Evolutionary conservation across 1,140 invertebrate genomes (phyloP), one percentile per base, ranked within the genome.

Genomic region (Tetramorium parvispinum): DNA sequence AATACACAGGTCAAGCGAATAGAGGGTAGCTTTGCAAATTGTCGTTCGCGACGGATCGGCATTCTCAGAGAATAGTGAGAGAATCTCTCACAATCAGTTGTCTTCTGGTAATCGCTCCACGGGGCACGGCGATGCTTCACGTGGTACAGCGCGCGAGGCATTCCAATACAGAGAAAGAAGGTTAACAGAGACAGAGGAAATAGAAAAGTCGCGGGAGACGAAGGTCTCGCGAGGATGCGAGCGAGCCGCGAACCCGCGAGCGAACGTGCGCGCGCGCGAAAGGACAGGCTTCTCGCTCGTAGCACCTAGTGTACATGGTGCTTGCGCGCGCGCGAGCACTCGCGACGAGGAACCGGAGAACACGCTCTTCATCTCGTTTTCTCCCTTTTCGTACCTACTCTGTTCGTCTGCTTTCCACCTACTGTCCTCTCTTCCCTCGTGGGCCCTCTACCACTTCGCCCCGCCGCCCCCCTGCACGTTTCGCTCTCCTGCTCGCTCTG

Each of bases 301-400:
- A 89, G 87, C 92, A 92, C 87, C 92, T 90, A 93, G 91, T 93
- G 93, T 92, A 91, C 85, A 88, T 73, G 21, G 65, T 32, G 76
- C 43, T 3, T 3, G 32, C 18, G 37, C 18, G 71, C 43, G 61
- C 59, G 18, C 76, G 61, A 27, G 27, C 32, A 46, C 75, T 65
- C 88, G 88, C 90, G 92, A 92, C 88, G 93, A 92, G 90, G 87
- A 91, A 90, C 88, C 90, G 85, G 78, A 81, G 90, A 70, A 88
- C 87, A 78, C 87, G 76, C 68, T 89, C 66, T 70, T 79, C 85
- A 76, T 89, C 71, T 79, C 76, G 79, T 71, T 89, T 71, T 79
- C 63, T 51, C 85, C 81, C 78, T 76, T 57, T 77, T 82, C 37
- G 46, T 46, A 59, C 63, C 55, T 53, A 61, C 5, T 51, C 40